Percentiles rank a stretch among this genome's conserved stretches.
These are phyloP conservation scores for Caenorhabditis briggsae DNA, from an alignment of 1,140 invertebrate genomes.

Conservation along the genomic window DNA sequence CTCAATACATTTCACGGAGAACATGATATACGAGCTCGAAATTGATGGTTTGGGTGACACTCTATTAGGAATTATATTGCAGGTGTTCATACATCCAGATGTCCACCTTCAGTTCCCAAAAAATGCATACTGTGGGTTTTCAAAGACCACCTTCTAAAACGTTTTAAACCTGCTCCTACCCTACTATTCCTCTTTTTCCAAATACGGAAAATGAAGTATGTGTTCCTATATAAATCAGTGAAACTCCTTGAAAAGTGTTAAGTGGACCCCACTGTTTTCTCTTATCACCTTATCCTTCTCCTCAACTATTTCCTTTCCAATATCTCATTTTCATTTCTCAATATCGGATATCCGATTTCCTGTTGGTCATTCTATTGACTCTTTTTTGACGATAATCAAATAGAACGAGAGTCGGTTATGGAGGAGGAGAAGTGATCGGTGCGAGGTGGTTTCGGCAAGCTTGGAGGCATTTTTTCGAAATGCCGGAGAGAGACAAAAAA, in stretches of 20 bases:
- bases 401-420: neutral
- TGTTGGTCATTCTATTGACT: slow-evolving; percentile 46
- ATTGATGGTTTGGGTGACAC: too few relatives aligned
- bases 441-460: slow-evolving; percentile 25
- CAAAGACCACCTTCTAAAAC: too few relatives aligned
- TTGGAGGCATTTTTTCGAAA: neutral
- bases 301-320: slow-evolving; percentile 49
- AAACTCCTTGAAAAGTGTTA: slow-evolving; percentile 43
- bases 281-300: neutral
- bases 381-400: slow-evolving; percentile 48
- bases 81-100: too few relatives aligned
- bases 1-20: too few relatives aligned
- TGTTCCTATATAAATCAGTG: neutral
- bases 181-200: neutral
- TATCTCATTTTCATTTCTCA: slow-evolving; percentile 31
- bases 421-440: neutral
- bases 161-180: neutral
- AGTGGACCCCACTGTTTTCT: neutral
- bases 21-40: too few relatives aligned
- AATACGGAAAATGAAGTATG: slow-evolving; percentile 25
- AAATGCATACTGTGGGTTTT: too few relatives aligned
- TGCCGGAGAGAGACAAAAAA: too few relatives aligned
- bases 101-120: too few relatives aligned
- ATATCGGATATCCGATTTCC: slow-evolving; percentile 56
- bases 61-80: too few relatives aligned